phyloP scores from a whole-genome alignment of 2,113 vertebrate species.

The Pachyramphus minor region DNA sequence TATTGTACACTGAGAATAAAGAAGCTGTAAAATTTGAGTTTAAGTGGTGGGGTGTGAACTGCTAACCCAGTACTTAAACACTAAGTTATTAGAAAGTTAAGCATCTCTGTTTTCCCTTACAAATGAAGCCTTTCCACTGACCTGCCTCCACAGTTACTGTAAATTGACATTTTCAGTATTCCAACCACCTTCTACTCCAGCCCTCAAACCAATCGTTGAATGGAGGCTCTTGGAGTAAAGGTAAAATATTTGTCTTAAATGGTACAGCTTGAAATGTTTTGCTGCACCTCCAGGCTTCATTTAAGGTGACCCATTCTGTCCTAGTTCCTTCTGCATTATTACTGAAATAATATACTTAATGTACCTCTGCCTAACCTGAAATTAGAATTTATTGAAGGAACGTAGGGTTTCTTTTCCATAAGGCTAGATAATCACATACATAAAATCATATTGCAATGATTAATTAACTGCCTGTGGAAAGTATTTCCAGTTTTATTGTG shows the following conservation, averaged over 20 bases:
- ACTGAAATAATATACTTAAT: background rate
- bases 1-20: background rate
- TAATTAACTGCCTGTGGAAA: background rate
- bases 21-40: background rate
- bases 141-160: background rate
- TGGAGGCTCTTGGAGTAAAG: background rate
- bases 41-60: background rate
- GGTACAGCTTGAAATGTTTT: background rate
- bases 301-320: background rate
- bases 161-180: background rate
- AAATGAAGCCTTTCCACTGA: background rate
- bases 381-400: background rate
- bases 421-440: background rate
- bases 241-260: background rate
- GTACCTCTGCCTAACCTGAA: background rate
- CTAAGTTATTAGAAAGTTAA: background rate
- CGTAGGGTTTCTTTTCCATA: background rate
- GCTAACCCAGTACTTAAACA: background rate
- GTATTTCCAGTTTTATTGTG: background rate
- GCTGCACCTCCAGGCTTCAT: background rate
- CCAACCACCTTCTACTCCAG: background rate
- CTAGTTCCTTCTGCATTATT: background rate
- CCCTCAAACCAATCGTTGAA: background rate
- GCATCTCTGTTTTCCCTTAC: background rate
- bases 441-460: background rate